phyloP scores from a whole-genome alignment of 2,888 invertebrate genomes.

The Callyntrura guangdongensis region DNA sequence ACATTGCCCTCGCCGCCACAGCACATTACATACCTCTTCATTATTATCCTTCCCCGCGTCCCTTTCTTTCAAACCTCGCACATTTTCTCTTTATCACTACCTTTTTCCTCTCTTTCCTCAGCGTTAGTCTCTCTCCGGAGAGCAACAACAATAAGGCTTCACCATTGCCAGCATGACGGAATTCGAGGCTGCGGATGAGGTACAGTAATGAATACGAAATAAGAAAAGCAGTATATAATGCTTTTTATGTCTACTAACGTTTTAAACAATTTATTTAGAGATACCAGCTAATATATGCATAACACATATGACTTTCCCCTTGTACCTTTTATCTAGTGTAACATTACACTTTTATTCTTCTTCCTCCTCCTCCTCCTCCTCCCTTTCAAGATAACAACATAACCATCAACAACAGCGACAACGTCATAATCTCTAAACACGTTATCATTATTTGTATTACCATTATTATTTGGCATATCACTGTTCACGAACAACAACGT shows the following conservation, averaged over 20 bases:
- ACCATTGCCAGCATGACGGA: conserved; percentile 68
- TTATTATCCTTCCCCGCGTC: neutral
- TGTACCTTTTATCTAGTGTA: too few species aligned
- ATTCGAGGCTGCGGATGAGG: conserved; percentile 73
- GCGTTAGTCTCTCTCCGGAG: conserved; percentile 38
- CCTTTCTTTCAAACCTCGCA: neutral
- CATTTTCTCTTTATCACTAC: neutral
- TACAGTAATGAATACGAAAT: conserved; percentile 54
- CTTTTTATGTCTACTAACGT: conserved; percentile 8
- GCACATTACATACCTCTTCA: conserved; percentile 10
- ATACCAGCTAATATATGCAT: neutral
- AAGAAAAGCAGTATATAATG: conserved; percentile 9
- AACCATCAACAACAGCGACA: neutral
- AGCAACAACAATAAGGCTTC: conserved; percentile 45
- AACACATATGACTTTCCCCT: neutral
- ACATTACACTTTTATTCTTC: neutral
- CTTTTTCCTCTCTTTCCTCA: neutral
- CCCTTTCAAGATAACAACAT: neutral
- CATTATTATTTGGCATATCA: too few species aligned
- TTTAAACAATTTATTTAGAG: neutral
- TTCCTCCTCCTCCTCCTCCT: neutral
- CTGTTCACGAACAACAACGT: neutral
- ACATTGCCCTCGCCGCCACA: neutral
- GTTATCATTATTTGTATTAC: too few species aligned
- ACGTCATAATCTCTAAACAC: too few species aligned